Evolutionary conservation across 2,113 vertebrate genomes (phyloP).

Genomic region (Martes martes): DNA sequence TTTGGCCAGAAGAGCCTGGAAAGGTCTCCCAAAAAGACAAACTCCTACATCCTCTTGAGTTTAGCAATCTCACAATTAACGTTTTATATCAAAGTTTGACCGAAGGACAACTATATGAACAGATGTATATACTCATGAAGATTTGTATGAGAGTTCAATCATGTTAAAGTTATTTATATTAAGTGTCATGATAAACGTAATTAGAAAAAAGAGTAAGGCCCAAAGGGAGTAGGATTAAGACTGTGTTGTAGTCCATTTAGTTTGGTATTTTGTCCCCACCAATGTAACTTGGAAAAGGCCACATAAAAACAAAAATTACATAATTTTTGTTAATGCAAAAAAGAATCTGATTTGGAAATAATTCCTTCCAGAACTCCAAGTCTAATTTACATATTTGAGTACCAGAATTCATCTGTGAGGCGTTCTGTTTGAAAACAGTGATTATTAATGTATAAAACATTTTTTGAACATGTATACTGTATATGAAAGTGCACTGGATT

Average conservation of each 20-base stretch:
- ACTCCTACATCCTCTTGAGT: neutral
- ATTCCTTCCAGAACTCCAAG: neutral
- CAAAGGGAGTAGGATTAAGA: neutral
- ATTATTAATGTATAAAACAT: neutral
- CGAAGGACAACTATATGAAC: neutral
- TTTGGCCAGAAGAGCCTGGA: neutral
- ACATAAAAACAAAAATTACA: neutral
- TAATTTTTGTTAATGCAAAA: neutral
- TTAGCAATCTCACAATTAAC: neutral
- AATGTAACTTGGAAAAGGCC: neutral
- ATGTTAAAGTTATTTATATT: neutral
- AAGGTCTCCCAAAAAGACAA: neutral
- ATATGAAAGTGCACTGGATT: neutral
- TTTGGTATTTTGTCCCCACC: neutral
- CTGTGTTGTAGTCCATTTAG: neutral
- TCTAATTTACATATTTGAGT: neutral
- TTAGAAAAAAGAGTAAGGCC: neutral
- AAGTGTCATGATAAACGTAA: neutral
- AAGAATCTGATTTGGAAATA: neutral
- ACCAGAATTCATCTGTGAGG: neutral
- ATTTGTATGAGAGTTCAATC: neutral
- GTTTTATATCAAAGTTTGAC: neutral
- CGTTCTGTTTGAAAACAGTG: slow-evolving; percentile 1
- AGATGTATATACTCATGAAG: neutral
- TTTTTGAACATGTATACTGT: neutral